These are phyloP conservation scores for Pocillopora grandis DNA, from an alignment of 92 coral and sea anemone species.

Conservation along the genomic window DNA sequence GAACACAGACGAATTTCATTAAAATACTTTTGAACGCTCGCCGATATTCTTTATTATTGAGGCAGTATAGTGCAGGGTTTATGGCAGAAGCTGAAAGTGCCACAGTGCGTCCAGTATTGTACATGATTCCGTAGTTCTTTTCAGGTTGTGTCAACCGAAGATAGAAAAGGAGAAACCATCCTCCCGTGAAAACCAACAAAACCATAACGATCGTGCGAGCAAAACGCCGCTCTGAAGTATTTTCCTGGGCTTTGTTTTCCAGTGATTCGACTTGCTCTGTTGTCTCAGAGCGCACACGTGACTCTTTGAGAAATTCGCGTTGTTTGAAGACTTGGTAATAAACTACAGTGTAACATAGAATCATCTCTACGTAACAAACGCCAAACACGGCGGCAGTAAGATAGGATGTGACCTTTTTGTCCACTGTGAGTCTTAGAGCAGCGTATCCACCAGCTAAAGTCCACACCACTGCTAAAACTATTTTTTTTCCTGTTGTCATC, in stretches of 20 bases:
- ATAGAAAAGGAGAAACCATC: slow-evolving; percentile 85
- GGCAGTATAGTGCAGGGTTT: slow-evolving; percentile 77
- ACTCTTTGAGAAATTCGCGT: slow-evolving; percentile 10
- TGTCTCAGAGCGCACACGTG: slow-evolving; percentile 9
- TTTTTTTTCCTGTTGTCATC: slow-evolving; percentile 67
- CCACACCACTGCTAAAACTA: slow-evolving; percentile 55
- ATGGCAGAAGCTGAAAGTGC: slow-evolving; percentile 77
- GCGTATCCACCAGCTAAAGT: slow-evolving; percentile 63
- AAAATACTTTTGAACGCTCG: slow-evolving; percentile 63
- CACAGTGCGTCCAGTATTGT: slow-evolving; percentile 79
- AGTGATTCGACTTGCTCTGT: slow-evolving; percentile 7
- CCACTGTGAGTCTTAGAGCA: slow-evolving; percentile 58
- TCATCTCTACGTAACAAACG: slow-evolving; percentile 56
- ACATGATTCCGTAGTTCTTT: slow-evolving; percentile 74
- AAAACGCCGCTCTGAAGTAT: slow-evolving; percentile 50
- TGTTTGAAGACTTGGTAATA: slow-evolving; percentile 52
- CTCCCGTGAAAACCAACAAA: slow-evolving; percentile 65
- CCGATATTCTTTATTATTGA: slow-evolving; percentile 72
- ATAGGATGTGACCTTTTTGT: slow-evolving; percentile 69
- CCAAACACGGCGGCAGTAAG: slow-evolving; percentile 66
- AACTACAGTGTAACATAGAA: slow-evolving; percentile 67
- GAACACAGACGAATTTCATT: not conserved
- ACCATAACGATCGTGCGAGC: slow-evolving; percentile 79
- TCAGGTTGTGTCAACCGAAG: slow-evolving; percentile 72
- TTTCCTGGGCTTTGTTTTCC: not conserved